Conservation (phyloP, 2,888 invertebrate species). For the Drosophila greeni region DNA sequence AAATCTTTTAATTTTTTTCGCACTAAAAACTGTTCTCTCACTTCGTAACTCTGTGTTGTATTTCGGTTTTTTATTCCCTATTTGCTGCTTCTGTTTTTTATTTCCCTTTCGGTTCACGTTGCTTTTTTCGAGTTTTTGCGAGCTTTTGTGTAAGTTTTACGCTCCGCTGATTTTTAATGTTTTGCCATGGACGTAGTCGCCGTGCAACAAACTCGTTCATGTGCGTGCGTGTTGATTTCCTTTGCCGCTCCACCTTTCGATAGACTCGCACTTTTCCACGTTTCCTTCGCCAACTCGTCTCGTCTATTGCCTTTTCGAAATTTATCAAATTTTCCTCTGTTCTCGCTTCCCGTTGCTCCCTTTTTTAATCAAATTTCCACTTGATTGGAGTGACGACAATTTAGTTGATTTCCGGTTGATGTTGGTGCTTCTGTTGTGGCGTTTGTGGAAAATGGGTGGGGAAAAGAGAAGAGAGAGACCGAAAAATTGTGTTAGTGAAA, state of each 20-base stretch:
- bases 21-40: conserved; percentile 44
- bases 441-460: conserved; percentile 6
- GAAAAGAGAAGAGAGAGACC: background rate
- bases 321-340: conserved; percentile 65
- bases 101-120: conserved; percentile 11
- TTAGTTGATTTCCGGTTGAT: conserved; percentile 66
- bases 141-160: conserved; percentile 53
- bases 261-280: conserved; percentile 48
- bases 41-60: conserved; percentile 48
- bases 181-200: conserved; percentile 34
- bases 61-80: conserved; percentile 19
- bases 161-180: conserved; percentile 69
- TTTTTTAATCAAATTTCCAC: conserved; percentile 73
- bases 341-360: conserved; percentile 14
- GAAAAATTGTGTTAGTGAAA: conserved; percentile 25
- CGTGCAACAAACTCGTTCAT: conserved; percentile 56
- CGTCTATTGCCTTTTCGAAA: conserved; percentile 52
- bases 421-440: conserved; percentile 35
- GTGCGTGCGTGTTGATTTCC: conserved; percentile 71
- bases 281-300: conserved; percentile 15
- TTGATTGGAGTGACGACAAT: conserved; percentile 72
- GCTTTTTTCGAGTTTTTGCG: conserved; percentile 10
- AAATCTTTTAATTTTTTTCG: conserved; percentile 46
- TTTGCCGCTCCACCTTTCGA: conserved; percentile 53
- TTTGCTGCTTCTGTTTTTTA: conserved; percentile 15